phyloP scores from a whole-genome alignment of 2,888 invertebrate species.

The Ichneumoninae sp. region DNA sequence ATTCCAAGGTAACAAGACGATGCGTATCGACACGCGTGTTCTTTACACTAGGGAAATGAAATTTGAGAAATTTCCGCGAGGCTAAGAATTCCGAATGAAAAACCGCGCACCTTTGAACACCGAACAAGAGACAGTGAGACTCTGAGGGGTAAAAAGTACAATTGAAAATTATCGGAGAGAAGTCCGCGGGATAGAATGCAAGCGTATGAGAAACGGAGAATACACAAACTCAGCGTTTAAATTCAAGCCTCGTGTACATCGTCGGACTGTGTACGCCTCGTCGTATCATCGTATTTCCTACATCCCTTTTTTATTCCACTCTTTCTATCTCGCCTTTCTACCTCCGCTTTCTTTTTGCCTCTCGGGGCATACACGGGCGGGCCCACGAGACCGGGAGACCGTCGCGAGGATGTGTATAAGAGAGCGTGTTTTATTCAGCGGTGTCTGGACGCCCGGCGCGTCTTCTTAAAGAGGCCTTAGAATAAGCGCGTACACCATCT shows the following conservation, averaged over 20 bases:
- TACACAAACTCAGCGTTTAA: constrained; percentile 37
- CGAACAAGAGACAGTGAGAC: neutral
- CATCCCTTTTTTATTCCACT: constrained; percentile 38
- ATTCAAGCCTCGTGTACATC: constrained; percentile 55
- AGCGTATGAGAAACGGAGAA: constrained; percentile 8
- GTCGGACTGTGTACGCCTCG: constrained; percentile 27
- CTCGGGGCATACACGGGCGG: constrained; percentile 24
- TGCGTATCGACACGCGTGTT: no score
- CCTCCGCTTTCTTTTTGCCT: constrained; percentile 20
- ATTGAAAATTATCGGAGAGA: constrained; percentile 9
- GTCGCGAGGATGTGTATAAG: constrained; percentile 67
- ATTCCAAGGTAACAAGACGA: no score
- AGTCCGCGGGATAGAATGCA: neutral
- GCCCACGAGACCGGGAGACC: constrained; percentile 9
- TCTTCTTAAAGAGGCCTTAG: constrained; percentile 65
- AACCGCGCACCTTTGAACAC: neutral
- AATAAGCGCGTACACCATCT: constrained; percentile 54
- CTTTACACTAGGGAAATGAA: no score
- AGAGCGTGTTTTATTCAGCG: constrained; percentile 78
- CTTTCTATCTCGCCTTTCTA: constrained; percentile 29
- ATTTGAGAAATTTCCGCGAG: neutral
- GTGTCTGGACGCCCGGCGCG: constrained; percentile 75
- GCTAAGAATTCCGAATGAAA: neutral
- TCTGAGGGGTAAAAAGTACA: neutral
- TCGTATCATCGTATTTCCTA: constrained; percentile 54